Conservation (phyloP, 1,140 invertebrate genomes). For the Eubasilissa regina region DNA sequence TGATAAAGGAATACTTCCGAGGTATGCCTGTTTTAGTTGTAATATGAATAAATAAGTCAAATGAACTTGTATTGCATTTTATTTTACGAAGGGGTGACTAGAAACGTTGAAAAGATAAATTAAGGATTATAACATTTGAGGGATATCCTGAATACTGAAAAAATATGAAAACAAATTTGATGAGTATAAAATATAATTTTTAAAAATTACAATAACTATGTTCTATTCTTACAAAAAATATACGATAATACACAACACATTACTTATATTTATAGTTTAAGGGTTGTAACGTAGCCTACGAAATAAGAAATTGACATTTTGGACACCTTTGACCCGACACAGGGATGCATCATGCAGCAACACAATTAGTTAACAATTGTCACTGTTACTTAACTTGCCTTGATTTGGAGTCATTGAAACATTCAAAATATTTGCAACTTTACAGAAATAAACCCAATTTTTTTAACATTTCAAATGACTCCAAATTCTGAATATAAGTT, state of each 20-base stretch:
- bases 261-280: background rate
- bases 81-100: background rate
- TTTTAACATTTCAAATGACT: too few species aligned
- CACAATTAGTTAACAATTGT: too few species aligned
- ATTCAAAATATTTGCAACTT: too few species aligned
- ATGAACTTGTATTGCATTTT: conserved; percentile 1
- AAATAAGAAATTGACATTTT: background rate
- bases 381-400: too few species aligned
- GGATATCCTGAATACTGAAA: background rate
- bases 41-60: conserved; percentile 30
- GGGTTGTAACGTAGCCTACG: background rate
- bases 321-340: background rate
- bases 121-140: background rate
- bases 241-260: conserved; percentile 9
- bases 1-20: conserved; percentile 42
- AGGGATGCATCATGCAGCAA: too few species aligned
- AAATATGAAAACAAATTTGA: background rate
- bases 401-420: too few species aligned
- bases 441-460: too few species aligned
- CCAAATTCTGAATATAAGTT: too few species aligned
- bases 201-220: conserved; percentile 9
- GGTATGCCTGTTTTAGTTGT: conserved; percentile 22
- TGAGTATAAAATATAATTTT: conserved; percentile 22
- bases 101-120: conserved; percentile 2
- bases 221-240: conserved; percentile 7